phyloP scores from a whole-genome alignment of 2,113 vertebrate species.

The Ondatra zibethicus region DNA sequence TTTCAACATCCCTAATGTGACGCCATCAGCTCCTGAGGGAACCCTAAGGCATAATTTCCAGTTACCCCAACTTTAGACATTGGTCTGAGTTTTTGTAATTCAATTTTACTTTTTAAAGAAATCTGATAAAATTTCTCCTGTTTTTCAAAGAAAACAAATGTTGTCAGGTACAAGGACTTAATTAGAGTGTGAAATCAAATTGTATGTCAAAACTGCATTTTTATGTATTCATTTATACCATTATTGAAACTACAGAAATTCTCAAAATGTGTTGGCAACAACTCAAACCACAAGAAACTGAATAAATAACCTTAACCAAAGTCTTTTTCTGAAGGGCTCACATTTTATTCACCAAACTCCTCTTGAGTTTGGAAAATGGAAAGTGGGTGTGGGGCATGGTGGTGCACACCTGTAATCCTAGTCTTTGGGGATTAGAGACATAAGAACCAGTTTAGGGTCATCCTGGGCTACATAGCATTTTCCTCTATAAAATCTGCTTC shows the following conservation, averaged over 20 bases:
- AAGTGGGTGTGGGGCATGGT: neutral
- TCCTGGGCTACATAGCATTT: neutral
- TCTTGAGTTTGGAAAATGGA: neutral
- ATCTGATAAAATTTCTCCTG: neutral
- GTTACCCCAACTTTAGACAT: neutral
- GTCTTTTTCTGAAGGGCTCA: neutral
- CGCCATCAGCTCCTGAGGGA: neutral
- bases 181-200: neutral
- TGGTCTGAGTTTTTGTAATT: neutral
- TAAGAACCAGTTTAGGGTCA: neutral
- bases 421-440: too few species aligned
- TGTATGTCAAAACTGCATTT: neutral
- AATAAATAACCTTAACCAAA: neutral
- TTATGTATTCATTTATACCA: neutral
- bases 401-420: neutral
- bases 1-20: neutral
- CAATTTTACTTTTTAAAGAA: slow-evolving; percentile 26
- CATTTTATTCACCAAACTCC: neutral
- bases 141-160: slow-evolving; percentile 8
- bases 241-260: neutral
- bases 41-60: neutral
- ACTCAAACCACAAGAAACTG: neutral
- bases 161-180: neutral
- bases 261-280: neutral
- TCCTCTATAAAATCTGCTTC: neutral